Base-by-base conservation (phyloP, 2,797 vertebrate genomes). In the Bufotes viridis region DNA sequence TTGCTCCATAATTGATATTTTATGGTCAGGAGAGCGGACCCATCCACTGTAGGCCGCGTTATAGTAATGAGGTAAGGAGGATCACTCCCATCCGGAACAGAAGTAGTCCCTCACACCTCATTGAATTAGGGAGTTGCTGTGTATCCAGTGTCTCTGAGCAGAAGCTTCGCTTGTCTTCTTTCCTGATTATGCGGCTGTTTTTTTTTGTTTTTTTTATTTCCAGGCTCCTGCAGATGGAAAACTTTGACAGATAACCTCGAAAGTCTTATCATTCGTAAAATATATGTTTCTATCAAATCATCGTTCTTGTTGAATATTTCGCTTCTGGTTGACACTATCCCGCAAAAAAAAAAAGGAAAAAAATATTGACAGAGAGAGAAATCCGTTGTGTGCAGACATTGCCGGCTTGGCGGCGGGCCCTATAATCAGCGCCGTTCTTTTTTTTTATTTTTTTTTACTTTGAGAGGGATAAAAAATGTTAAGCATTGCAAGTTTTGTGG, bases 401-500 rank as follows among this genome's bases (percentile, higher is more conserved):
- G 84, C 42, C 17, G 22, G 18, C 34, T 26, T 85, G 69, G n/a
- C 61, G 49, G 42, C 65, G 12, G 13, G 42, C 15, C 49, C 82
- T 75, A 63, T 81, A 83, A 79, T 82, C 72, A 83, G 60, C n/a
- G 49, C 42, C 42, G 42, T 42, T 42, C 24, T 26, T 82, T 55
- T 67, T 57, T 81, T 63, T 81, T 78, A 58, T 85, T 70, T 63
- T 53, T 81, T 67, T 53, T 70, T 88, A 80, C 63, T 57, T 58
- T 75, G 61, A 29, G 34, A 65, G 51, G 42, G 70, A 67, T 67
- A 79, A 84, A 88, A 84, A 63, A 78, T 84, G 91, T 87, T 86
- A 90, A 90, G 90, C 90, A 85, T 80, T 90, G 90, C 91, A 90
- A 91, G 91, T 93, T 91, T 91, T 84, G 13, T 0, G 90, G 88